These are phyloP conservation scores for Cryptophagus acutangulus DNA, from an alignment of 2,888 invertebrate species.

Conservation along the genomic window DNA sequence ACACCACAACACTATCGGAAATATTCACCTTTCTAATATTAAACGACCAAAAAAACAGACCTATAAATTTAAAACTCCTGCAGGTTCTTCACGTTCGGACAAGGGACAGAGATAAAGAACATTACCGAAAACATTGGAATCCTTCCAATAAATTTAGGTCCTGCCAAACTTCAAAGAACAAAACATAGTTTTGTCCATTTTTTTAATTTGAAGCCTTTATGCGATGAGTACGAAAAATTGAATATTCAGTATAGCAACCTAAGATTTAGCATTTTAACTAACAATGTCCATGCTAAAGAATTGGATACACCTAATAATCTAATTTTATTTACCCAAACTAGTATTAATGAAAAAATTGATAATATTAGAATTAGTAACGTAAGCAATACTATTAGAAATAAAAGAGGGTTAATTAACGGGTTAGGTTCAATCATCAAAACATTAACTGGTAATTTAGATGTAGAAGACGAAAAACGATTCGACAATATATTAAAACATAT, in stretches of 20 bases:
- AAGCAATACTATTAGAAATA: no score
- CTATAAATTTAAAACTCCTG: constrained; percentile 1
- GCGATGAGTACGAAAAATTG: constrained; percentile 4
- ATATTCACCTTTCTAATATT: neutral
- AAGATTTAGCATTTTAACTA: neutral
- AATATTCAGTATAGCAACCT: constrained; percentile 7
- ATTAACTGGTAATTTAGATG: constrained; percentile 14
- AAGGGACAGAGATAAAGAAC: constrained; percentile 9
- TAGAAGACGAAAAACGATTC: constrained; percentile 8
- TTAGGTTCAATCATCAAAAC: constrained; percentile 14
- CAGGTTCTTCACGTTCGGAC: constrained; percentile 4
- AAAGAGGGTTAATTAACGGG: constrained; percentile 14
- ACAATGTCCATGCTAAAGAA: neutral
- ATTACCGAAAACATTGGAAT: constrained; percentile 12
- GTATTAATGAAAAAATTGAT: constrained; percentile 4
- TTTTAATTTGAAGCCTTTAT: constrained; percentile 4
- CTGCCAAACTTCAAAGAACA: constrained; percentile 12
- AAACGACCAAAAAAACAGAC: constrained; percentile 9
- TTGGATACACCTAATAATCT: constrained; percentile 3
- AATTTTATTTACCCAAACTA: constrained; percentile 2
- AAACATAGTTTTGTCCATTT: constrained; percentile 9
- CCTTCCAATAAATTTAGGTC: constrained; percentile 13
- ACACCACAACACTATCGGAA: neutral
- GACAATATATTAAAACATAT: constrained; percentile 2
- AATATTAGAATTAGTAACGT: neutral